Base-by-base conservation (phyloP, 2,888 invertebrate species). In the Andrena bicolor region DNA sequence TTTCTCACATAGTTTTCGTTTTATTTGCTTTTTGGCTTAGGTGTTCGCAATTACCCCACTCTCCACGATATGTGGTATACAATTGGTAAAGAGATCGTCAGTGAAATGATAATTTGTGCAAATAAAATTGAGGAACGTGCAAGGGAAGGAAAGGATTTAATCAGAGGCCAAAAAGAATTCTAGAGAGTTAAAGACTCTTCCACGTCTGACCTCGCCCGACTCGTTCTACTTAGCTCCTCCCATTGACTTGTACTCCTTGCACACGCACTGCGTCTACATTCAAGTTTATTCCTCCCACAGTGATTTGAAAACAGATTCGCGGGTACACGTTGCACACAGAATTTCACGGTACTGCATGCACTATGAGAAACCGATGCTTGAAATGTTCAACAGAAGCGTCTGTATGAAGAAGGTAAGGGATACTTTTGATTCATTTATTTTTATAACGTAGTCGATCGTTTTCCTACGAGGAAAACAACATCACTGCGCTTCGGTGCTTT, bases 401-500 rank as follows among this genome's bases (percentile, higher is more conserved):
- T 10, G 53, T 53, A 68, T 35, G 4, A 65, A 83, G 10, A 13
- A 63, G 51, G 13, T 8, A 30, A n/a, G 26, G 23, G n/a, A 73
- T 28, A 48, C 49, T 16, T n/a, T 8, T 71, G 53, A 70, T 58
- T 66, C 61, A 7, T 30, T n/a, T 48, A 41, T n/a, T 16, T 41
- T 35, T 26, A 23, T 60, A 66, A 30, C 23, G 30, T 1, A 16
- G n/a, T 51, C 66, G 66, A 61, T 53, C 65, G 48, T 71, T 71
- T 56, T 65, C 28, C 53, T 13, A 28, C 48, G 10, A 48, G 32
- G 10, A 16, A 13, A 58, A 35, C 51, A 58, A 66, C 56, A 60
- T 56, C 70, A 80, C 71, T 61, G 35, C 32, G 30, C 30, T 10
- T 20, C 30, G 28, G 32, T 32, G 65, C 60, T 71, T 77, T 77